Conservation (phyloP, 2,113 vertebrate species). For the Todiramphus saurophagus region DNA sequence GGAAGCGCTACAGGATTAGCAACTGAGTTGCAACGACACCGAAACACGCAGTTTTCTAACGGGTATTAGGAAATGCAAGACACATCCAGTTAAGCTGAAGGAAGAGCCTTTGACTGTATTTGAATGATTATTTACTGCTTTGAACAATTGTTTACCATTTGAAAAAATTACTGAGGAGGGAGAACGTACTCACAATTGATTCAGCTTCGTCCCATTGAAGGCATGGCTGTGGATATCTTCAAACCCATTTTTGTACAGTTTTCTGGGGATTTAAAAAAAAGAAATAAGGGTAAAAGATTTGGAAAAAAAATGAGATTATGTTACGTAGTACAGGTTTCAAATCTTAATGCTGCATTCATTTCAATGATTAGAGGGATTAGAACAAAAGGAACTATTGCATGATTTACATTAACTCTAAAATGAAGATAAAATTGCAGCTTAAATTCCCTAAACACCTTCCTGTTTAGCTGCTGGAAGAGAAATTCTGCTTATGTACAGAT, state of each 20-base stretch:
- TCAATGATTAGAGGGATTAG: not conserved
- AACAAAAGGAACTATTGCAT: not conserved
- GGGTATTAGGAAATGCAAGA: not conserved
- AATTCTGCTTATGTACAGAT: not conserved
- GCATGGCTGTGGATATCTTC: slow-evolving; percentile 86
- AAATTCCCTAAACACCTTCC: not conserved
- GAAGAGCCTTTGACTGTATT: not conserved
- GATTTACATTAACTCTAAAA: not conserved
- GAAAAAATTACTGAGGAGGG: not conserved
- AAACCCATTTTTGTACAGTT: slow-evolving; percentile 89
- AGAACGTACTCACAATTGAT: slow-evolving; percentile 82
- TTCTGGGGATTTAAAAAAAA: slow-evolving; percentile 68
- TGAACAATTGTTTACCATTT: not conserved
- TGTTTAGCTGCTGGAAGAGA: not conserved
- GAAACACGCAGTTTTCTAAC: not conserved
- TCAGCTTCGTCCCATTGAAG: slow-evolving; percentile 89
- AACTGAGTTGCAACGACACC: not conserved
- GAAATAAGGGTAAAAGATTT: not conserved
- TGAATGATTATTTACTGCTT: not conserved
- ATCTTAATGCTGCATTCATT: not conserved
- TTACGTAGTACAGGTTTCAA: not conserved
- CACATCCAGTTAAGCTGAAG: not conserved
- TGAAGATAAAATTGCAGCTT: not conserved
- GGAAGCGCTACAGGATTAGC: not conserved
- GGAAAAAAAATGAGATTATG: not conserved